A percentile compares a stretch with the other conserved stretches of the same genome.
Evolutionary conservation across 2,888 invertebrate genomes (phyloP).

Genomic region (Meiosimyza platycephala): DNA sequence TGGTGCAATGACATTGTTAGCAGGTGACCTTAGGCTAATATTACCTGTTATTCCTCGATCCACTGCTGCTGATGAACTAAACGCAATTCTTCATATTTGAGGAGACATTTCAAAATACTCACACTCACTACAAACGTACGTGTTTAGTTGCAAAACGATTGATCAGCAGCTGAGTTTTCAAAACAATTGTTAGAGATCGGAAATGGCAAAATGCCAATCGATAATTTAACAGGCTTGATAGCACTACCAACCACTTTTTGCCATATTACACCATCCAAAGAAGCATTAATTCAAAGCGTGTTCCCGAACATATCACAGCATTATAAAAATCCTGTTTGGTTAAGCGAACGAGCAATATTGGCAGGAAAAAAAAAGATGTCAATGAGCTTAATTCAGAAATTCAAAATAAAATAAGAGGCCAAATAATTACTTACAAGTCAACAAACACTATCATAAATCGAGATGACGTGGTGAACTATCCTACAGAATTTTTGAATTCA

Average conservation of each 20-base stretch:
- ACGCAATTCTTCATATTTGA: slow-evolving; percentile 44
- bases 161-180: slow-evolving; percentile 22
- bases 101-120: slow-evolving; percentile 22
- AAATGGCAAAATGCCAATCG: no score
- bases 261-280: slow-evolving; percentile 3
- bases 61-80: no score
- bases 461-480: no score
- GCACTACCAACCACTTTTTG: slow-evolving; percentile 40
- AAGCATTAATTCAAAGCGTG: slow-evolving; percentile 28
- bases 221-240: slow-evolving; percentile 47
- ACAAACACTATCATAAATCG: slow-evolving; percentile 39
- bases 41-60: no score
- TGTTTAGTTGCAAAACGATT: slow-evolving; percentile 25
- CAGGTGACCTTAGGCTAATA: slow-evolving; percentile 35
- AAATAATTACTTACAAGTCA: slow-evolving; percentile 38
- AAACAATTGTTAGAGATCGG: slow-evolving; percentile 41
- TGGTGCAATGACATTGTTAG: slow-evolving; percentile 35
- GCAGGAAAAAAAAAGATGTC: slow-evolving; percentile 25
- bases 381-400: slow-evolving; percentile 17
- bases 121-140: slow-evolving; percentile 16
- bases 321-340: slow-evolving; percentile 40
- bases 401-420: slow-evolving; percentile 37
- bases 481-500: slow-evolving; percentile 44
- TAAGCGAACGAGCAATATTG: slow-evolving; percentile 43
- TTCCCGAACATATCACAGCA: slow-evolving; percentile 37